phyloP scores from a whole-genome alignment of 2,797 vertebrate genomes.

The Brachyrhaphis roseni region DNA sequence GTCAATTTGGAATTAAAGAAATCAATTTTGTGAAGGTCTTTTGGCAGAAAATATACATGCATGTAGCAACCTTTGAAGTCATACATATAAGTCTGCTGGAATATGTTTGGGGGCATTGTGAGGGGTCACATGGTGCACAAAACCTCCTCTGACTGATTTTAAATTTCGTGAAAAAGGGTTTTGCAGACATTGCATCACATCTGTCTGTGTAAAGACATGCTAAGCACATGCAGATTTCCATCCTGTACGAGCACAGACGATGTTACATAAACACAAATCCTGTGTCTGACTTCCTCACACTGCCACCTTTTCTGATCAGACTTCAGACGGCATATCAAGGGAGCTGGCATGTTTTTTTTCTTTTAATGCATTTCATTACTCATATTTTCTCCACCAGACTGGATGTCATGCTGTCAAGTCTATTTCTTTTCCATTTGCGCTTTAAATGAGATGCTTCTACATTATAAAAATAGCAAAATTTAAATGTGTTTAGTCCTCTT shows the following conservation, averaged over 20 bases:
- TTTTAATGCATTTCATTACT: slow-evolving; percentile 10
- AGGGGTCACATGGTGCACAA: slow-evolving; percentile 46
- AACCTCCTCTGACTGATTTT: slow-evolving; percentile 48
- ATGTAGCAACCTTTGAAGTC: slow-evolving; percentile 7
- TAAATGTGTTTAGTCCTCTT: not conserved
- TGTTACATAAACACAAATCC: slow-evolving; percentile 10
- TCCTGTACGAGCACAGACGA: slow-evolving; percentile 7
- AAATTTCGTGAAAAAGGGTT: slow-evolving; percentile 60
- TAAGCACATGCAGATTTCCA: not conserved
- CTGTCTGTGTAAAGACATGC: slow-evolving; percentile 35
- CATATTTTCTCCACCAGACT: slow-evolving; percentile 21
- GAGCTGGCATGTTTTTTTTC: not conserved
- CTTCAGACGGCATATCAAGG: slow-evolving; percentile 22
- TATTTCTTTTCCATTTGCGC: not conserved
- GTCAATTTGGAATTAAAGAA: not conserved
- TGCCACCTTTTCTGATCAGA: slow-evolving; percentile 27
- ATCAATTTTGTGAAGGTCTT: not conserved
- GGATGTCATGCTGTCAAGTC: not conserved
- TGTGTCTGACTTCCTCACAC: slow-evolving; percentile 3
- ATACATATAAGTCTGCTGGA: not conserved
- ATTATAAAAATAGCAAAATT: not conserved
- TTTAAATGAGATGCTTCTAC: not conserved
- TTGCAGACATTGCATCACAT: slow-evolving; percentile 70
- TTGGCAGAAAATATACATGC: not conserved
- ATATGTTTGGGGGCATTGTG: not conserved